Base-by-base conservation (phyloP, 2,888 invertebrate species). In the Amiota minor region DNA sequence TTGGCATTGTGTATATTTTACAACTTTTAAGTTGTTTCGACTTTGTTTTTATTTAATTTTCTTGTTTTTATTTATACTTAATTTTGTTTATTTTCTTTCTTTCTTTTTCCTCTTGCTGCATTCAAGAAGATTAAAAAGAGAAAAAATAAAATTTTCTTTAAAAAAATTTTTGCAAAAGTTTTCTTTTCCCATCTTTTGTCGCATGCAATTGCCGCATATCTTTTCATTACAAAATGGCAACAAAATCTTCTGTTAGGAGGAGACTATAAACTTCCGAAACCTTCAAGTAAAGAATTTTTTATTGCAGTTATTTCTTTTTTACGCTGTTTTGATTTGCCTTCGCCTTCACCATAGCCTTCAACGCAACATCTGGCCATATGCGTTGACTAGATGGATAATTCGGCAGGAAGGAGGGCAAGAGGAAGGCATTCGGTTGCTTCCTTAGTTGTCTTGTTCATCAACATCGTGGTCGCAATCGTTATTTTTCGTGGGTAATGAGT, bases 241-340 rank as follows among this genome's bases (percentile, higher is more conserved):
- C 6, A 8, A 35, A 35, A 35, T 35, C 35, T 35, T 35, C 35
- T 35, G 35, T 35, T 35, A 35, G 35, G 35, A 35, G 6, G 35
- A 35, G 35, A 53, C n/a, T 12, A n/a, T 53, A 53, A 53, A 53
- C 14, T n/a, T n/a, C 14, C 14, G 8, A 53, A 45, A 62, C n/a
- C n/a, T 4, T 10, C 9, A 45, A 62, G 62, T n/a, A 64, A 64
- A 64, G 46, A 35, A 62, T n/a, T 78, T 85, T 83, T 83, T 85
- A 85, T 85, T 84, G 85, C 84, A 85, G 73, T 82, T 67, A 20
- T 23, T 23, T 67, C 49, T 50, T 84, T 82, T 81, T 83, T 82
- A 80, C 80, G 82, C 79, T 75, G 77, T 76, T 83, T 83, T 85
- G 83, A 83, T 85, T 85, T 83, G 84, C 78, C 80, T 35, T 76